phyloP scores from a whole-genome alignment of 23 tunicate species.

The Phallusia fumigata region DNA sequence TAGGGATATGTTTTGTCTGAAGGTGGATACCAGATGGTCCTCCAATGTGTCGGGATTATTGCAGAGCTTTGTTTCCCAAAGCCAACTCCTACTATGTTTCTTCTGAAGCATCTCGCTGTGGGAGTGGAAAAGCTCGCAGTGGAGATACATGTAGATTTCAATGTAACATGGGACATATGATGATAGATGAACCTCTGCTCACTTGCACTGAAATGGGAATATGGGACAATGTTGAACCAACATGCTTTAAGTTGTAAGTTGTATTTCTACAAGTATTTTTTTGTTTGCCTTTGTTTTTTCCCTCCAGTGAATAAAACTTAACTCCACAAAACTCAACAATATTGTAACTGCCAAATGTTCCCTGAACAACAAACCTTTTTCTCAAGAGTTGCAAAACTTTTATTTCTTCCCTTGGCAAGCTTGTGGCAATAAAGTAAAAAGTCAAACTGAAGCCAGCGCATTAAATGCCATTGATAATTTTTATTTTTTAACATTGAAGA shows the following conservation, averaged over 20 bases:
- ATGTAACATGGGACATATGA: constrained; percentile 27
- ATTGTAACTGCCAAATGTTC: no score
- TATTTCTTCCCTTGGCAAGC: no score
- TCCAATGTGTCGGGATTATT: neutral
- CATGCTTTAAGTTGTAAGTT: constrained; percentile 10
- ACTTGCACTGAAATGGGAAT: constrained; percentile 18
- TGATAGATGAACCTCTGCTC: neutral
- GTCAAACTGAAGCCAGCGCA: no score
- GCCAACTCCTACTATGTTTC: neutral
- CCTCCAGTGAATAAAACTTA: no score
- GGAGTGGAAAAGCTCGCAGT: neutral
- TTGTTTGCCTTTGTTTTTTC: neutral
- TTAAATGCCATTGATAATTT: no score
- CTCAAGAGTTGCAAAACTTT: neutral
- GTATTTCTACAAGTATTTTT: neutral
- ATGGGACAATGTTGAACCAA: constrained; percentile 36
- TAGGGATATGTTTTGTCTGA: neutral
- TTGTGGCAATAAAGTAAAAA: no score
- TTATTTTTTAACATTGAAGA: no score
- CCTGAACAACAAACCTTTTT: neutral
- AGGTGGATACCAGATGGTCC: neutral
- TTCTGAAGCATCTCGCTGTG: neutral
- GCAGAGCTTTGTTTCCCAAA: neutral
- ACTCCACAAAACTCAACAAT: no score
- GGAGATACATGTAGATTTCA: constrained; percentile 19